Evolutionary conservation across 1,140 invertebrate genomes (phyloP).

Genomic region (Cydia amplana): DNA sequence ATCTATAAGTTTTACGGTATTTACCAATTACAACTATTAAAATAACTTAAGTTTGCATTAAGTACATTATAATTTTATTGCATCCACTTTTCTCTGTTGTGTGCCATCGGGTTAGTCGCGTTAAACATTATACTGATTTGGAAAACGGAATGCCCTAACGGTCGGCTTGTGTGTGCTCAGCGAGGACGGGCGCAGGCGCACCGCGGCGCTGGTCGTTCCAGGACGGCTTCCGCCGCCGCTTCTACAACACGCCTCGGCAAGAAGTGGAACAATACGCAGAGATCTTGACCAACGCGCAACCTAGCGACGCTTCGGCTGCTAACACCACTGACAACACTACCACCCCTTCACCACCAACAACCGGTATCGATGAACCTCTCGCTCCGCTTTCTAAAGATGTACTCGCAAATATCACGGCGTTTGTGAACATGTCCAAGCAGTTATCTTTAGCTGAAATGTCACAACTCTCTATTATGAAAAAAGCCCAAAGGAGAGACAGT

Average conservation of each 20-base stretch:
- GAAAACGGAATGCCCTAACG: conserved; percentile 43
- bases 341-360: neutral
- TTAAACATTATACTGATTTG: neutral
- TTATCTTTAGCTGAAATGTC: conserved; percentile 66
- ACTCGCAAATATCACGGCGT: neutral
- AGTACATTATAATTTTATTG: too few relatives aligned
- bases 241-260: neutral
- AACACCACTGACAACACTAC: conserved; percentile 4
- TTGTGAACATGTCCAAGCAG: neutral
- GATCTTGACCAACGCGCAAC: neutral
- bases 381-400: neutral
- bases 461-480: conserved; percentile 61
- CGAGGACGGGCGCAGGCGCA: conserved; percentile 38
- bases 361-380: neutral
- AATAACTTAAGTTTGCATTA: too few relatives aligned
- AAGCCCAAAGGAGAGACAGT: conserved; percentile 57
- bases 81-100: too few relatives aligned
- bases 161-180: conserved; percentile 65
- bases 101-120: too few relatives aligned
- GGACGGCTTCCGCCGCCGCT: conserved; percentile 7
- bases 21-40: too few relatives aligned
- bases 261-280: neutral
- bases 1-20: too few relatives aligned
- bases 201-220: conserved; percentile 32
- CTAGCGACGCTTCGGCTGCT: neutral